Evolutionary conservation across 2,113 vertebrate genomes (phyloP).

Genomic region (Mustela nigripes): DNA sequence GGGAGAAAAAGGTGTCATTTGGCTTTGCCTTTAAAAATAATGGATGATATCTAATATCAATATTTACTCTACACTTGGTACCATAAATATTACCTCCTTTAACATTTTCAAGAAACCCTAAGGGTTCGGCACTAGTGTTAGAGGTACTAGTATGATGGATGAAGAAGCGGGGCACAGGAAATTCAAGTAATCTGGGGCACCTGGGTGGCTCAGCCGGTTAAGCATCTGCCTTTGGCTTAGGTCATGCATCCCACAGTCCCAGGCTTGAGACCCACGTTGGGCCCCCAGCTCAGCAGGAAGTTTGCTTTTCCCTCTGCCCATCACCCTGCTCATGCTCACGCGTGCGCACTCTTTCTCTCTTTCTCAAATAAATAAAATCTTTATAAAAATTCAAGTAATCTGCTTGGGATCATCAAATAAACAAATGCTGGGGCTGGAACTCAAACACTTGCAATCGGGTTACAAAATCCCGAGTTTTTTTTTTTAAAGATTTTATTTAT

Average conservation of each 20-base stretch:
- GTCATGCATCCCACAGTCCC: background rate
- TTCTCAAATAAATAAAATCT: background rate
- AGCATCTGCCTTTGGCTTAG: background rate
- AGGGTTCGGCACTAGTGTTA: background rate
- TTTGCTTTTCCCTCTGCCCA: background rate
- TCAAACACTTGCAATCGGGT: background rate
- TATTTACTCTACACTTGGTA: background rate
- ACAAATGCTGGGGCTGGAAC: background rate
- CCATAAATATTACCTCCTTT: background rate
- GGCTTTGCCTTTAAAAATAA: constrained; percentile 38
- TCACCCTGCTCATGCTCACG: background rate
- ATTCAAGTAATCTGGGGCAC: background rate
- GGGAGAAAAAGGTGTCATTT: background rate
- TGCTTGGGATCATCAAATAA: background rate
- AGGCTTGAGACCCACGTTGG: background rate
- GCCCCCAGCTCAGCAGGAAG: background rate
- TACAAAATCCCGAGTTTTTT: background rate
- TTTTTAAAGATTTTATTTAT: background rate
- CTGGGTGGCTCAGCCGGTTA: background rate
- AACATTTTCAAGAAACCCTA: background rate
- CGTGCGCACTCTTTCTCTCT: no score
- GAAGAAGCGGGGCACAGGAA: background rate
- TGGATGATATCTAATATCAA: background rate
- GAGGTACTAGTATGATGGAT: background rate
- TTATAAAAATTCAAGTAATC: background rate